Evolutionary conservation across 2,888 invertebrate species (phyloP).

Genomic region (Aphrophora alni): DNA sequence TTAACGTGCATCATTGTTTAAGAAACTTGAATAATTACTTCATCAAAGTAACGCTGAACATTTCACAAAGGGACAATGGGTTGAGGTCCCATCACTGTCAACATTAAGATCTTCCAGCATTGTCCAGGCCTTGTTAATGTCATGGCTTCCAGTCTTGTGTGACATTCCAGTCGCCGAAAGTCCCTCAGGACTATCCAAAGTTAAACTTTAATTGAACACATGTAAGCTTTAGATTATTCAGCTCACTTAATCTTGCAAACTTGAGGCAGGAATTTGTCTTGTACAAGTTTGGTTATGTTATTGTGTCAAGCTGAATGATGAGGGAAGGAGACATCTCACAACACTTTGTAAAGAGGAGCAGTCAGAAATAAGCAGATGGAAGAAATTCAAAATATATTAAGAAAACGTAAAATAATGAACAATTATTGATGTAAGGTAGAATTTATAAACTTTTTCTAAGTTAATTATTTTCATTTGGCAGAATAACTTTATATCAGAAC

Average conservation of each 20-base stretch:
- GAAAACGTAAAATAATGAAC: no score
- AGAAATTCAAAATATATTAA: no score
- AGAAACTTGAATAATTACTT: not conserved
- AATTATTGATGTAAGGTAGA: no score
- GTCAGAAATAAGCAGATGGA: no score
- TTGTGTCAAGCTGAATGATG: not conserved
- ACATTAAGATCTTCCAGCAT: not conserved
- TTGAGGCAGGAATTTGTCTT: not conserved
- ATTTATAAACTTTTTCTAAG: no score
- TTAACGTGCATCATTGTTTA: not conserved
- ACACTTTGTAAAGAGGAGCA: no score
- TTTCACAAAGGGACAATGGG: not conserved
- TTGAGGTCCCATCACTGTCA: not conserved
- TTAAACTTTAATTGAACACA: not conserved
- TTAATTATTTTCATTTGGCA: no score
- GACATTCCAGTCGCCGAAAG: not conserved
- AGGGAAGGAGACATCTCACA: no score
- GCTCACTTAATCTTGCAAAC: conserved; percentile 2
- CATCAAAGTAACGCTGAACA: not conserved
- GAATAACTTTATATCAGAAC: no score
- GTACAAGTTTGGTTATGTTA: not conserved
- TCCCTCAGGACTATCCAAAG: not conserved
- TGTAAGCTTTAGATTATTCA: not conserved
- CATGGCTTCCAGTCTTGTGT: no score
- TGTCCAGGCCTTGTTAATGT: not conserved